Evolutionary conservation across 2,797 vertebrate genomes (phyloP), one percentile per base, ranked within the genome.

Genomic region (Nannoperca australis): DNA sequence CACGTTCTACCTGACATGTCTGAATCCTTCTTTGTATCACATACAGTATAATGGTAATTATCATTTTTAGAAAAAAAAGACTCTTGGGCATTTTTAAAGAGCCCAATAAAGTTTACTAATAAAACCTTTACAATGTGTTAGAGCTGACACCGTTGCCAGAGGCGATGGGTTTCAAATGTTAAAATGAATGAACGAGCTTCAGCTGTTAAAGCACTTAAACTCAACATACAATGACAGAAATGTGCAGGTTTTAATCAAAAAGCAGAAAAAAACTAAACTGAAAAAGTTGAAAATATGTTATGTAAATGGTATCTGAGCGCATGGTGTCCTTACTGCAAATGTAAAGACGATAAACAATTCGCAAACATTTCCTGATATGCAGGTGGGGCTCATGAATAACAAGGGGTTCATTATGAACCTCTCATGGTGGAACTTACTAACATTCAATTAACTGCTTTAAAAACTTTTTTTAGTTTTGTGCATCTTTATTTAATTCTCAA

Each of bases 41-140:
- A 20, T 44, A 32, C 6, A 24, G 7, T 14, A 18, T 78, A 67
- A 79, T 68, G 14, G 45, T 13, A 56, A 27, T 44, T 53, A 60
- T 56, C 51, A 67, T 20, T 27, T 7, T n/a, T 17, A 24, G 36
- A 47, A 20, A 61, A 18, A 36, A 30, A 73, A 38, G 7, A 54
- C 50, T 76, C 72, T 20, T 45, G 44, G 30, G 17, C 15, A 45
- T 77, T 83, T 68, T 55, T 59, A 38, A 73, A 81, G 34, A 70
- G 62, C 11, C 53, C 11, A 72, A 53, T 83, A 79, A 89, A 82
- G 22, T 32, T 42, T 27, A 56, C 10, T 51, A 53, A 17, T 45
- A 17, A 42, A 50, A 32, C 22, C 71, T 86, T 84, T 74, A 85
- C 50, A 78, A 27, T 68, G 84, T 90, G 80, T 77, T 38, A 42